A percentile compares a stretch with the other conserved stretches of the same genome.
Evolutionary conservation across 2,888 invertebrate genomes (phyloP).

Genomic region (Tetanocera ferruginea): DNA sequence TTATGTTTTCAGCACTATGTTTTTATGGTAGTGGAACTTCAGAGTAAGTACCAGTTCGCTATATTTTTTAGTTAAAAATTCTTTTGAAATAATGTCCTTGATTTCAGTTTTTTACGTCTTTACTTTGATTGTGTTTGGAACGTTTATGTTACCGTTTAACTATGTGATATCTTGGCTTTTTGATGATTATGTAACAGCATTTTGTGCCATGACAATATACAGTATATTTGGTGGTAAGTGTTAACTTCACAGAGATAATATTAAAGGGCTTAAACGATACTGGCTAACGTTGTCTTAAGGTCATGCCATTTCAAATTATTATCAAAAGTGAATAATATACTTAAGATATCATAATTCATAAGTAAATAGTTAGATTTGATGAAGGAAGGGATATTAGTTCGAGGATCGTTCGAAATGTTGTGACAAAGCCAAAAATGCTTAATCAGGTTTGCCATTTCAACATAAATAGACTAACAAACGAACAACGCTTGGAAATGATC

Average conservation of each 20-base stretch:
- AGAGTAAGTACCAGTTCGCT: neutral
- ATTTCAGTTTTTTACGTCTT: constrained; percentile 3
- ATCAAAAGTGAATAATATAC: too few species aligned
- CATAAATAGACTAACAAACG: too few species aligned
- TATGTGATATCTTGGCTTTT: constrained; percentile 70
- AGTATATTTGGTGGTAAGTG: constrained; percentile 43
- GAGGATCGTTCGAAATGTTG: too few species aligned
- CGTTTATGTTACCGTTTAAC: constrained; percentile 36
- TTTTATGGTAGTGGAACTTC: neutral
- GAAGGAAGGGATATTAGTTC: too few species aligned
- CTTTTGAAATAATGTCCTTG: neutral
- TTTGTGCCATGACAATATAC: constrained; percentile 23
- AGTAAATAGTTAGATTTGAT: too few species aligned
- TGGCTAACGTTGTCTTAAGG: too few species aligned
- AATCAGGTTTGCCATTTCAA: too few species aligned
- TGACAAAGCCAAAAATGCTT: too few species aligned
- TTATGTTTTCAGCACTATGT: neutral
- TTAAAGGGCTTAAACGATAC: too few species aligned
- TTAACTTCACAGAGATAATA: neutral
- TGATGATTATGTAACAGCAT: constrained; percentile 71
- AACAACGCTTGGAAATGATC: too few species aligned
- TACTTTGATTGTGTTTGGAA: constrained; percentile 38
- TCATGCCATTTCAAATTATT: too few species aligned
- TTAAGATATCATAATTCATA: too few species aligned
- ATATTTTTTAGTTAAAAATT: neutral